Percentiles rank a stretch among this genome's conserved stretches.
Evolutionary conservation across 2,113 vertebrate species (phyloP).

Genomic region (Azemiops feae): DNA sequence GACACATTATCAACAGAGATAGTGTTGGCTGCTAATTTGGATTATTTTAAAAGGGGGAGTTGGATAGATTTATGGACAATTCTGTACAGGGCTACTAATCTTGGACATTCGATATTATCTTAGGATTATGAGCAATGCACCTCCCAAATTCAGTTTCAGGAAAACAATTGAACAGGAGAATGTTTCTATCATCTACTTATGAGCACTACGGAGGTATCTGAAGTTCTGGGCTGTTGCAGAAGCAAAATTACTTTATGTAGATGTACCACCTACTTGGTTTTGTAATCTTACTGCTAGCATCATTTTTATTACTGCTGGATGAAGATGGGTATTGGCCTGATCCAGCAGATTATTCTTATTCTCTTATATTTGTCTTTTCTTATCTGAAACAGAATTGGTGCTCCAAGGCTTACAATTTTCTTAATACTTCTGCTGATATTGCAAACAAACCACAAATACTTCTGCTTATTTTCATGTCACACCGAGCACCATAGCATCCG

Average conservation of each 20-base stretch:
- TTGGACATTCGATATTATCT: neutral
- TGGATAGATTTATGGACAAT: neutral
- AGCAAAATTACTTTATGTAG: neutral
- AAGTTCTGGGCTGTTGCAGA: neutral
- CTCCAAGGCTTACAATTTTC: neutral
- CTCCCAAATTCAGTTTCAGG: neutral
- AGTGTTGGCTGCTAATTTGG: neutral
- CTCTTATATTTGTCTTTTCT: neutral
- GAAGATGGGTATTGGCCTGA: neutral
- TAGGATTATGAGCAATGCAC: neutral
- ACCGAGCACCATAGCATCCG: neutral
- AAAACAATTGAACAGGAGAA: neutral
- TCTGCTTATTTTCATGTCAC: slow-evolving; percentile 1
- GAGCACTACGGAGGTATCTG: neutral
- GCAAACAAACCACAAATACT: neutral
- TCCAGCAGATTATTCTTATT: neutral
- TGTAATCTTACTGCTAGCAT: neutral
- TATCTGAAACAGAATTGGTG: neutral
- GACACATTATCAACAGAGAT: neutral
- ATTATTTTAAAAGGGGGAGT: neutral
- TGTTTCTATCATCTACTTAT: neutral
- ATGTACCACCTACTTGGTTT: neutral
- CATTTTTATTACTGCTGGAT: neutral
- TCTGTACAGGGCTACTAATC: neutral
- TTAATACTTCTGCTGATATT: neutral